These are phyloP conservation scores for Tyto alba DNA, from an alignment of 2,113 vertebrate genomes.

Conservation along the genomic window DNA sequence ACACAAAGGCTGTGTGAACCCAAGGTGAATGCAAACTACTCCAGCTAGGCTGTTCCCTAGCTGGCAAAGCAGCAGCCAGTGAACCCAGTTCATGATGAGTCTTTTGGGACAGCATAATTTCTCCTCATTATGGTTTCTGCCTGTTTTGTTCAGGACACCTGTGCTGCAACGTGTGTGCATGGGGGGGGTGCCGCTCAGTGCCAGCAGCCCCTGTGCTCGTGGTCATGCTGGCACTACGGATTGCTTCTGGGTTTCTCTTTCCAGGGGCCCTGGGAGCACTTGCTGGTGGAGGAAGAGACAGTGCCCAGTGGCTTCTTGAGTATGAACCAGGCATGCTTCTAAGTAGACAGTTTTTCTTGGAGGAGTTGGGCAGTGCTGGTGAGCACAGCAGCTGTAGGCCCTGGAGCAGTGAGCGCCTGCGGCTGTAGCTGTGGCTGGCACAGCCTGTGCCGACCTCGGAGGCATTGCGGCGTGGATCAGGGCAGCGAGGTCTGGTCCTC, in stretches of 20 bases:
- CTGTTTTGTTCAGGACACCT: not conserved
- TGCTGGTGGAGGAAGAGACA: not conserved
- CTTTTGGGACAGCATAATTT: not conserved
- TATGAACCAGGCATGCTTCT: not conserved
- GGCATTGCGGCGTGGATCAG: not conserved
- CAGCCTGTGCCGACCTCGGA: not conserved
- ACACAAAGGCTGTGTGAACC: slow-evolving; percentile 11
- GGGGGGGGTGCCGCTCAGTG: not conserved
- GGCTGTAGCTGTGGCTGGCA: not conserved
- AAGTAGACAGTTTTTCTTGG: not conserved
- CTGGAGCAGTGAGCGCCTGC: rapidly evolving
- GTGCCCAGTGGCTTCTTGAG: not conserved
- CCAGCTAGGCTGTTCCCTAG: not conserved
- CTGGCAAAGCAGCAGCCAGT: not conserved
- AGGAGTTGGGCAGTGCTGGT: not conserved
- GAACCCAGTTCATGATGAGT: not conserved
- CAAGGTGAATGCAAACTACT: slow-evolving; percentile 40
- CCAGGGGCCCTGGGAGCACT: not conserved
- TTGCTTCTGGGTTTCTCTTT: not conserved
- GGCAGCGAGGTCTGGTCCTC: not conserved
- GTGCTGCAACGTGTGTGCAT: not conserved
- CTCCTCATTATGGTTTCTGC: not conserved
- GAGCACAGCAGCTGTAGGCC: not conserved
- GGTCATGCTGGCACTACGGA: not conserved
- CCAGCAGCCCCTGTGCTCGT: not conserved